phyloP scores from a whole-genome alignment of 2,888 invertebrate species.

The Lasioglossum leucozonium region DNA sequence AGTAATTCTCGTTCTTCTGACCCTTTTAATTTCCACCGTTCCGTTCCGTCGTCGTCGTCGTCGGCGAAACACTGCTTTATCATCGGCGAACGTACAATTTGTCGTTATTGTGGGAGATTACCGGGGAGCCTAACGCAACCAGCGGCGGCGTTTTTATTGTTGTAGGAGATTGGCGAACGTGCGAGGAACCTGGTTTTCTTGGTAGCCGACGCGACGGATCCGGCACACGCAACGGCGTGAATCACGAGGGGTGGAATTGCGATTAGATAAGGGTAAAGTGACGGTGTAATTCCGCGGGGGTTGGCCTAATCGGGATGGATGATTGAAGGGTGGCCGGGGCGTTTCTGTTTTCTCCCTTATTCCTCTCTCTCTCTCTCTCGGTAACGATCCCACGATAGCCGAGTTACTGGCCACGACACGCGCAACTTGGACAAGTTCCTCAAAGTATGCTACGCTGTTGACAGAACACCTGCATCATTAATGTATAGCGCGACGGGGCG shows the following conservation, averaged over 20 bases:
- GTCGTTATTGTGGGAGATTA: not conserved
- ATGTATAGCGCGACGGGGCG: not conserved
- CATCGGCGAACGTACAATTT: not conserved
- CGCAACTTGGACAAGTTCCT: constrained; percentile 16
- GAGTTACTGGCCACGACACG: not conserved
- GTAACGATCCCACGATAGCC: constrained; percentile 12
- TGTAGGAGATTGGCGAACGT: not conserved
- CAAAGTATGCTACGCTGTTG: constrained; percentile 25
- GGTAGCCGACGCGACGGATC: not conserved
- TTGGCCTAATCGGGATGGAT: not conserved
- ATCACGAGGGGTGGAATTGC: not conserved
- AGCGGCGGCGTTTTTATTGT: not conserved
- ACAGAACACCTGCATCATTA: constrained; percentile 39
- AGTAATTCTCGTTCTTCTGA: not conserved
- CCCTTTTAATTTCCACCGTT: not conserved
- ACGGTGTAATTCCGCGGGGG: constrained; percentile 6
- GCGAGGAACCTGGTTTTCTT: not conserved
- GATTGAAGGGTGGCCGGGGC: constrained; percentile 12
- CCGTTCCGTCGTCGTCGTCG: not conserved
- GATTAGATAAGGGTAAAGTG: constrained; percentile 5
- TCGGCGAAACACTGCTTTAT: not conserved
- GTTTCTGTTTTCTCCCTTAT: not conserved
- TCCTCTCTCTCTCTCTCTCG: not conserved
- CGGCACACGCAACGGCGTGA: not conserved
- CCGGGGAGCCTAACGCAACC: not conserved